Base-by-base conservation (phyloP, 2,797 vertebrate genomes). In the Eurystomus glaucurus region DNA sequence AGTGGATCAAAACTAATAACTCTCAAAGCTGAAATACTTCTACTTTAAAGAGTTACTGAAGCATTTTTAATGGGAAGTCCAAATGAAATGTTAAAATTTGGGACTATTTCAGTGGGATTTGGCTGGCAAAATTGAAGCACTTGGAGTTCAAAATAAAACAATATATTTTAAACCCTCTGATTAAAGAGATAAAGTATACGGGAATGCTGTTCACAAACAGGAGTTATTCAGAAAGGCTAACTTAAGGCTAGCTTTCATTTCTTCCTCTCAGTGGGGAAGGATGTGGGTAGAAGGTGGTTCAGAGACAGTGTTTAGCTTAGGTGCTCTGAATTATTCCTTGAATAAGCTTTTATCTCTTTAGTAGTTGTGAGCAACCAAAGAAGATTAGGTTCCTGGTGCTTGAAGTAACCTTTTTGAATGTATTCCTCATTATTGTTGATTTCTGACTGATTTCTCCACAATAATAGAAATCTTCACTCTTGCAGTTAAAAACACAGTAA, bases 381-480 rank as follows among this genome's bases (percentile, higher is more conserved):
- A 80, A 93, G 60, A 95, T 75, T 57, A 90, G 83, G 76, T 95
- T 92, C 69, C 57, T 93, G 69, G 76, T 92, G 65, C 76, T 65
- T 58, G 29, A 88, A 75, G 76, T 95, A 92, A 91, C 83, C 76
- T 92, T 84, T 94, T 41, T 68, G 45, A 95, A 88, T 88, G 39
- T 61, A 52, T 23, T 82, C 16, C 76, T 91, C 35, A 35, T 94
- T 86, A 69, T 25, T 81, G 25, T 84, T 70, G 76, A 77, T 94
- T 95, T 81, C 81, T 92, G 92, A 65, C 58, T 93, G 61, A 91
- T 95, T 95, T 95, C 91, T 64, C 77, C 25, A 58, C n/a, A 55
- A 80, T 72, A 97, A 86, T 29, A 58, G 69, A 77, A 51, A 8
- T 80, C 13, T 90, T 66, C 64, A 65, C 72, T 90, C 86, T 89